These are phyloP conservation scores for Ageneiosus marmoratus DNA, from an alignment of 2,113 vertebrate species.

Conservation along the genomic window DNA sequence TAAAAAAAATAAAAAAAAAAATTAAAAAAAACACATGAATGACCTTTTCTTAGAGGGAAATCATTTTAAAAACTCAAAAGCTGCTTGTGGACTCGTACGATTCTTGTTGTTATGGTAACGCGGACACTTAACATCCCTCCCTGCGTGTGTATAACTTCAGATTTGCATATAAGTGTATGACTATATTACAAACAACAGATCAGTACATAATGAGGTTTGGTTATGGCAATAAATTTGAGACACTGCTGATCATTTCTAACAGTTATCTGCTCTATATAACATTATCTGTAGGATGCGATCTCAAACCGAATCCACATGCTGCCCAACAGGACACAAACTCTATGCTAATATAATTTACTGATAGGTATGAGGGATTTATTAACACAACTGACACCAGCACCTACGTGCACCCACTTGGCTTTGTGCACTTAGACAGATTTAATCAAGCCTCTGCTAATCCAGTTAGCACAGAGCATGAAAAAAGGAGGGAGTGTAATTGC, in stretches of 20 bases:
- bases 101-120: neutral
- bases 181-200: neutral
- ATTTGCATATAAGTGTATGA: neutral
- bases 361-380: slow-evolving; percentile 41
- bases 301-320: neutral
- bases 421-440: slow-evolving; percentile 51
- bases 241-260: neutral
- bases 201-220: neutral
- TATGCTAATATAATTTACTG: slow-evolving; percentile 39
- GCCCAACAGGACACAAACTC: slow-evolving; percentile 27
- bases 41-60: neutral
- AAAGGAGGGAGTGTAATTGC: slow-evolving; percentile 29
- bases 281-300: neutral
- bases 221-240: neutral
- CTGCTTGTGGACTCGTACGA: neutral
- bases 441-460: slow-evolving; percentile 48
- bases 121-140: neutral
- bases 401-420: slow-evolving; percentile 29
- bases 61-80: neutral
- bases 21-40: neutral
- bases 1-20: neutral
- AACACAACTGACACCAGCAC: slow-evolving; percentile 34
- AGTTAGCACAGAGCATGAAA: slow-evolving; percentile 34
- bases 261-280: too few relatives aligned
- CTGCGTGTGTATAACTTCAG: neutral